A percentile compares a stretch with the other conserved stretches of the same genome.
These are phyloP conservation scores for Paraplagusia blochii DNA, from an alignment of 2,113 vertebrate species.

Conservation along the genomic window DNA sequence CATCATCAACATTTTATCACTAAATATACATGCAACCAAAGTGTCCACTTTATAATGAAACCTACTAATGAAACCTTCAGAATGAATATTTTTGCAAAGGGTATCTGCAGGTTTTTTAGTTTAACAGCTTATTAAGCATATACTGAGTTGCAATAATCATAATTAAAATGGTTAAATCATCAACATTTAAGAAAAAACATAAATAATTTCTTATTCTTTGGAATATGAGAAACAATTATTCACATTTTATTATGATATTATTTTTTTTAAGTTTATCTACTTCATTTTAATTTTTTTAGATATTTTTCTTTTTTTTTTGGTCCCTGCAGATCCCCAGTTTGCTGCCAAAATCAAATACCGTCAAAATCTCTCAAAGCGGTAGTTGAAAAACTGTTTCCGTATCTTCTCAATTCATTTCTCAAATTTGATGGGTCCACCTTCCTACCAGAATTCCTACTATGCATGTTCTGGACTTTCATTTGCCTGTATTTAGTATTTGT, in stretches of 20 bases:
- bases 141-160: too few relatives aligned
- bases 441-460: constrained; percentile 78
- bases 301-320: not conserved
- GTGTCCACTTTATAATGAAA: not conserved
- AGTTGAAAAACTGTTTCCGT: constrained; percentile 29
- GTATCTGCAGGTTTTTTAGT: constrained; percentile 33
- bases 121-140: too few relatives aligned
- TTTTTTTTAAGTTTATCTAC: too few relatives aligned
- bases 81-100: constrained; percentile 4
- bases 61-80: not conserved
- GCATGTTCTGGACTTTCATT: constrained; percentile 76
- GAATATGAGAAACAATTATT: too few relatives aligned
- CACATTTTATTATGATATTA: too few relatives aligned
- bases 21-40: not conserved
- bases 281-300: too few relatives aligned
- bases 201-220: not conserved
- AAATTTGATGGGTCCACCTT: constrained; percentile 15
- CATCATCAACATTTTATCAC: constrained; percentile 15
- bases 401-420: constrained; percentile 11
- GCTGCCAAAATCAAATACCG: constrained; percentile 3
- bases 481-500: constrained; percentile 64
- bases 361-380: not conserved
- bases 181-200: too few relatives aligned
- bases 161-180: too few relatives aligned
- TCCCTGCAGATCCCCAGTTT: constrained; percentile 48